Evolutionary conservation across 1,140 invertebrate genomes (phyloP).

Genomic region (Scaptomyza montana): DNA sequence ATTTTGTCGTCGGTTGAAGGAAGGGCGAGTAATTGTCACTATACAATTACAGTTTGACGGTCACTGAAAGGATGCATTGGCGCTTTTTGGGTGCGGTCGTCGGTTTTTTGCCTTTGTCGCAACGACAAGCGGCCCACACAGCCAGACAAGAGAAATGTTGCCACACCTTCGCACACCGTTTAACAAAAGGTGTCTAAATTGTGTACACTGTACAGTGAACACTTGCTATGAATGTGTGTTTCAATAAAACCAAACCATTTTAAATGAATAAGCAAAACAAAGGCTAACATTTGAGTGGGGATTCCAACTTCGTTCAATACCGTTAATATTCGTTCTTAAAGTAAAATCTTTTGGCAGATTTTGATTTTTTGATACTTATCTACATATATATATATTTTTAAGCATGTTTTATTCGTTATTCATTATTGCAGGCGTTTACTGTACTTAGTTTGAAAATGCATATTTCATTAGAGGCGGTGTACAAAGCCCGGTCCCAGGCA

Average conservation of each 20-base stretch:
- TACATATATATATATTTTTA: no score
- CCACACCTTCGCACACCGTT: slow-evolving; percentile 27
- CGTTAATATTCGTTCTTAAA: no score
- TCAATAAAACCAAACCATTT: no score
- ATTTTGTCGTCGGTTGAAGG: no score
- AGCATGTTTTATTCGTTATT: not conserved
- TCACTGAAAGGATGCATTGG: not conserved
- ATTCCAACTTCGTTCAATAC: no score
- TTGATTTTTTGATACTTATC: not conserved
- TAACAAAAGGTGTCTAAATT: slow-evolving; percentile 16
- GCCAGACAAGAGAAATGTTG: slow-evolving; percentile 21
- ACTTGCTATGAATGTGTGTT: not conserved
- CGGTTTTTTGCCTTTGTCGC: no score
- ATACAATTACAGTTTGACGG: no score
- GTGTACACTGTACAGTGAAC: slow-evolving; percentile 23
- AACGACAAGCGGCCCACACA: slow-evolving; percentile 21
- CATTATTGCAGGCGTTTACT: slow-evolving; percentile 3
- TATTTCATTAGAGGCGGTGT: slow-evolving; percentile 60
- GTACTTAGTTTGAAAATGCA: slow-evolving; percentile 60
- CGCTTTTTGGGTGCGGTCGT: slow-evolving; percentile 5
- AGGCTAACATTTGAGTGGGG: no score
- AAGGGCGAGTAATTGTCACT: no score
- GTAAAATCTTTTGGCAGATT: no score
- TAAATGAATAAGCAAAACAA: no score
- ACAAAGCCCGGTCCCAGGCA: not conserved